phyloP scores from a whole-genome alignment of 2,797 vertebrate genomes.

The Phataginus tetradactyla region DNA sequence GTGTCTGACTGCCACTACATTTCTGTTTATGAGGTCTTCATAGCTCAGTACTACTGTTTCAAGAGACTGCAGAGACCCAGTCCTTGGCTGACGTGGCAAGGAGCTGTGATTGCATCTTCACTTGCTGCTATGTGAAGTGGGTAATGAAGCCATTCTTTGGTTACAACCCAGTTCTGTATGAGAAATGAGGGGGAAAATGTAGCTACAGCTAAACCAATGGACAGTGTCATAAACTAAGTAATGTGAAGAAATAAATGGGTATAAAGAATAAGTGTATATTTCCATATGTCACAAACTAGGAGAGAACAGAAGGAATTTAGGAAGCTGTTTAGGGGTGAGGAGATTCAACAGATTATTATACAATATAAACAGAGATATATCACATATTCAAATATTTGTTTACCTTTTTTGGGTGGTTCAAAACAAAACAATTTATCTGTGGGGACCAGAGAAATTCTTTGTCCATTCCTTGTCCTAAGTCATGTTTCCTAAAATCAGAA shows the following conservation, averaged over 20 bases:
- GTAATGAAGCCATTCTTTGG: neutral
- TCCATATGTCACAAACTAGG: neutral
- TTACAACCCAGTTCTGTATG: neutral
- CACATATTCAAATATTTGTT: neutral
- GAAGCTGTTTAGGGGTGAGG: neutral
- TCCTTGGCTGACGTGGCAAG: neutral
- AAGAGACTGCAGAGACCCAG: neutral
- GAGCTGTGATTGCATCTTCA: neutral
- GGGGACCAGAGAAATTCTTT: neutral
- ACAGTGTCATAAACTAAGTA: neutral
- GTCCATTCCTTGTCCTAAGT: neutral
- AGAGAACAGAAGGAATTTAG: neutral
- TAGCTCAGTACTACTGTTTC: neutral
- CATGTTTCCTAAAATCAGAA: neutral
- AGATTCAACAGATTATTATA: neutral
- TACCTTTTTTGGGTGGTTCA: neutral
- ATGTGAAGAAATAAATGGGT: neutral
- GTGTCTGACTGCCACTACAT: neutral
- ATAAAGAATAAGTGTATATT: neutral
- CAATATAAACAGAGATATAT: neutral
- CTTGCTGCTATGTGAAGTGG: neutral
- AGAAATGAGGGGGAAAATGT: neutral
- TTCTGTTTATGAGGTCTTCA: neutral
- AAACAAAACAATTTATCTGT: neutral
- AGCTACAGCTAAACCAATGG: neutral